These are phyloP conservation scores for Rhamphomyia laevipes DNA, from an alignment of 2,888 invertebrate genomes.

Conservation along the genomic window DNA sequence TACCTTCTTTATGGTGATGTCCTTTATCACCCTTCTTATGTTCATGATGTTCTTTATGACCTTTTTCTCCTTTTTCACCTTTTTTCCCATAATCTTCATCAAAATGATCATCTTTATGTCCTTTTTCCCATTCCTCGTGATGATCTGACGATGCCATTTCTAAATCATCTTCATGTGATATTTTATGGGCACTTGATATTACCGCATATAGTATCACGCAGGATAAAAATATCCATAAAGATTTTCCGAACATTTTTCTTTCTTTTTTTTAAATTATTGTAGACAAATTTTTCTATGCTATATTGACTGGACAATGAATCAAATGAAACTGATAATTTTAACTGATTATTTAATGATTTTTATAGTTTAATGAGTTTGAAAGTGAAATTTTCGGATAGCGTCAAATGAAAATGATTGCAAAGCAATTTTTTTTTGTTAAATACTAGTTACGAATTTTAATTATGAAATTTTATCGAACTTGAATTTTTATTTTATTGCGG, in stretches of 20 bases:
- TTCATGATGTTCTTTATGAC: conserved; percentile 57
- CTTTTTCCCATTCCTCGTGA: conserved; percentile 39
- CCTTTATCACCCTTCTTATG: conserved; percentile 56
- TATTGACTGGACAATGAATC: no score
- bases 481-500: no score
- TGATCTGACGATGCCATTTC: conserved; percentile 26
- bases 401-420: no score
- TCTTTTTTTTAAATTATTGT: no score
- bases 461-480: no score
- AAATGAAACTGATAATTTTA: no score
- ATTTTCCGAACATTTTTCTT: not conserved
- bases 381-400: no score
- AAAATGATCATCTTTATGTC: conserved; percentile 47
- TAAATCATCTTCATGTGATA: conserved; percentile 20
- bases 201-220: not conserved
- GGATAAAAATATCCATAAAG: not conserved
- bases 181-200: not conserved
- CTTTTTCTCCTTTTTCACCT: conserved; percentile 60
- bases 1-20: conserved; percentile 54
- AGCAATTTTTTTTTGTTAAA: no score
- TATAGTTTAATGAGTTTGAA: no score
- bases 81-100: conserved; percentile 53
- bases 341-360: no score
- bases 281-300: no score
- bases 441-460: no score